phyloP scores from a whole-genome alignment of 64 coral and sea anemone genomes.

The Orbicella faveolata region DNA sequence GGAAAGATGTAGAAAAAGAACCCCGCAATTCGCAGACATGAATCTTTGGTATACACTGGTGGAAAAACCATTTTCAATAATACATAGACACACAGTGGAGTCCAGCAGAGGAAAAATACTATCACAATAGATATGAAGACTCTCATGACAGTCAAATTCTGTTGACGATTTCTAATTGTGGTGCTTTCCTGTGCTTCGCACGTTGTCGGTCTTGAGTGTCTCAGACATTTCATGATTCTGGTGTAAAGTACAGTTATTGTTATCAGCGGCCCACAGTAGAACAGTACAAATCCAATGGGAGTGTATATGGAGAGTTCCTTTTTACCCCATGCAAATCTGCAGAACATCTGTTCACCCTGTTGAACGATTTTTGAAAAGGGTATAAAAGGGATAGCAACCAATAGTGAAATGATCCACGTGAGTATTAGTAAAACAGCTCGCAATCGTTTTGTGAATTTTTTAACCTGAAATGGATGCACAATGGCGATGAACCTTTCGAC shows the following conservation, averaged over 20 bases:
- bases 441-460: not conserved
- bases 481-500: slow-evolving; percentile 19
- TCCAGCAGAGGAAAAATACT: slow-evolving; percentile 14
- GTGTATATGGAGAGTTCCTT: not conserved
- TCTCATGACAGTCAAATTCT: not conserved
- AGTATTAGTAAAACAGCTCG: not conserved
- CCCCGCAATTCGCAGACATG: not conserved
- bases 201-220: not conserved
- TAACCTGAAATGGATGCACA: slow-evolving; percentile 6
- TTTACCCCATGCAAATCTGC: not conserved
- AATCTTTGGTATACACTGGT: not conserved
- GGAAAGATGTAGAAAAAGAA: slow-evolving; percentile 22
- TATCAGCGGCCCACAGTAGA: not conserved
- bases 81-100: not conserved
- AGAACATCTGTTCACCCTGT: not conserved
- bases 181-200: not conserved
- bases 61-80: not conserved
- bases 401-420: not conserved
- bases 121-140: not conserved
- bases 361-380: not conserved
- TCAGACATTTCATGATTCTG: not conserved
- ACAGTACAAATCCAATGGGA: not conserved
- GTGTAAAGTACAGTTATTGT: not conserved
- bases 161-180: not conserved
- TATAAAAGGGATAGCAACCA: not conserved